Percentiles rank a stretch among this genome's conserved stretches.
Conservation (phyloP, 2,113 vertebrate genomes). For the Cariama cristata region DNA sequence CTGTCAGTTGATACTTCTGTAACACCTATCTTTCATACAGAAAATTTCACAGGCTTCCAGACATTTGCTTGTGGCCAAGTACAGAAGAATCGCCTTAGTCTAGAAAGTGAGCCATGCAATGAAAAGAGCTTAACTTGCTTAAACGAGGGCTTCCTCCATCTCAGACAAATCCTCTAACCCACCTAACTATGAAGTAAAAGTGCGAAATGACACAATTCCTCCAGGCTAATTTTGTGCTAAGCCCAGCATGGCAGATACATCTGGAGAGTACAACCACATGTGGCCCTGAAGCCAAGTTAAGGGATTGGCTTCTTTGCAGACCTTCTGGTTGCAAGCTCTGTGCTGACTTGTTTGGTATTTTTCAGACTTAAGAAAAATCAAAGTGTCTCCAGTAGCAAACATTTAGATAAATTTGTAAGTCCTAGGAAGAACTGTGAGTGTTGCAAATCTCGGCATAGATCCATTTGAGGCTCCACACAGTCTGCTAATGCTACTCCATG, state of each 20-base stretch:
- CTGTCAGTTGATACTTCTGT: not conserved
- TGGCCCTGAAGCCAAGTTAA: not conserved
- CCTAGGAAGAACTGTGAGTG: not conserved
- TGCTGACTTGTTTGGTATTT: not conserved
- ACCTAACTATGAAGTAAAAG: not conserved
- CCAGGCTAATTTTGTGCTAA: not conserved
- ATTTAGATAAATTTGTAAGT: not conserved
- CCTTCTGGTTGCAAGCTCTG: not conserved
- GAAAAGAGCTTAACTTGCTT: not conserved
- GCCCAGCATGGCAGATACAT: not conserved
- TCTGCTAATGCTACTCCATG: not conserved
- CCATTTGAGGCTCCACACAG: not conserved
- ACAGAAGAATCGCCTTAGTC: not conserved
- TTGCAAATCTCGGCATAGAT: not conserved
- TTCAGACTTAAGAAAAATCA: not conserved
- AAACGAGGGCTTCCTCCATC: not conserved
- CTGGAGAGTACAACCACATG: not conserved
- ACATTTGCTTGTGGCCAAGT: accelerated
- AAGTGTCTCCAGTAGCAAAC: not conserved
- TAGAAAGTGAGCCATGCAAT: not conserved
- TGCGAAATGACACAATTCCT: not conserved
- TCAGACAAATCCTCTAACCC: not conserved
- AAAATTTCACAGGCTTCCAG: not conserved
- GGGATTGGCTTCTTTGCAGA: not conserved
- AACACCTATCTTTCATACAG: not conserved